Evolutionary conservation across 1,140 invertebrate genomes (phyloP), one percentile per base, ranked within the genome.

Genomic region (Callitettix versicolor): DNA sequence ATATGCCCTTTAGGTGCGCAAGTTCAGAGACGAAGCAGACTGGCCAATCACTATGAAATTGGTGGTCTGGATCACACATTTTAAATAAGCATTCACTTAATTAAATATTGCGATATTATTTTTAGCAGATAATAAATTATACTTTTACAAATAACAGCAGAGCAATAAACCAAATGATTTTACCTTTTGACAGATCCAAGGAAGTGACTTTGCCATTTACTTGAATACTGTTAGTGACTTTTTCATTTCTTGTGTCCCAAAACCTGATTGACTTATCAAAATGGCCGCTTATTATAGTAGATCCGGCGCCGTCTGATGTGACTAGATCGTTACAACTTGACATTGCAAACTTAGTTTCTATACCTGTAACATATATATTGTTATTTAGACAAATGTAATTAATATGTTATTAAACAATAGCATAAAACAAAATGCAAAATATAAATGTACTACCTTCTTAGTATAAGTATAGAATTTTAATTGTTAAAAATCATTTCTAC

Each of bases 251-350:
- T 56, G 84, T 85, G 66, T 99, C 95, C 94, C 95, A 98, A 71
- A 98, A 97, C 36, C 95, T 78, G 63, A 98, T 90, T 62, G 82
- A 85, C 71, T 96, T 97, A 73, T 99, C 95, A 72, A 92, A 97
- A 75, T 99, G 95, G 14, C 93, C 94, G 62, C 93, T 96, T 57
- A 98, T 93, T 58, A 98, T 90, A 20, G 85, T 90, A 12, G 88
- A 86, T n/a, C 89, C 91, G 1, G 88, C 79, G 38, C 85, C 81
- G 64, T 94, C 87, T 18, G 81, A 83, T 49, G 87, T 92, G 26
- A 95, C 92, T 18, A 98, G 73, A 73, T 98, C 95, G 70, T 96
- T 94, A 70, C 95, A 97, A 66, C 86, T 92, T 7, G 93, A 97
- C 17, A 92, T 93, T 54, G 93, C 91, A 69, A 98, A 98, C 73